Conservation (phyloP, 2,113 vertebrate species). For the Sebastes schlegelii region DNA sequence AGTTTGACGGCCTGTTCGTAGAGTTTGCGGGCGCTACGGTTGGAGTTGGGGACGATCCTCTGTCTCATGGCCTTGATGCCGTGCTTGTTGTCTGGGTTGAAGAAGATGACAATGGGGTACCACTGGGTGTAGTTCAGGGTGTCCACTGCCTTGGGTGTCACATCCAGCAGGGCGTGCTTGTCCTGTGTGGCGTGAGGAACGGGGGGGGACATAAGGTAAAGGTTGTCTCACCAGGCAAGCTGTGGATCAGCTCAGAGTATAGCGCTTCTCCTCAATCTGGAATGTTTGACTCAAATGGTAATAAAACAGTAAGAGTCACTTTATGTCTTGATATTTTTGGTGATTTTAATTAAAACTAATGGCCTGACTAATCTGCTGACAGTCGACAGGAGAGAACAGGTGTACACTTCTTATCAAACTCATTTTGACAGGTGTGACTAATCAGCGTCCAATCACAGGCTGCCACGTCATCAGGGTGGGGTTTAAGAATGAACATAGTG, state of each 20-base stretch:
- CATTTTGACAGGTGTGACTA: no score
- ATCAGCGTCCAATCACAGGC: no score
- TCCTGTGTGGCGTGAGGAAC: constrained; percentile 78
- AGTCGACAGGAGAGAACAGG: no score
- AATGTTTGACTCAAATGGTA: background rate
- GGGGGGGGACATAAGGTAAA: background rate
- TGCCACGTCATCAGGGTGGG: no score
- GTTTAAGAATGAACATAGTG: no score
- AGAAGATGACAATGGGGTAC: constrained; percentile 95
- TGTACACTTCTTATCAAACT: no score
- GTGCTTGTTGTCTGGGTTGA: constrained; percentile 93
- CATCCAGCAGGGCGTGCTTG: constrained; percentile 91
- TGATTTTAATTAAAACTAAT: no score
- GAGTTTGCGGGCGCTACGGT: constrained; percentile 91
- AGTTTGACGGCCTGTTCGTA: constrained; percentile 94
- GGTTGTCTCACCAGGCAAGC: background rate
- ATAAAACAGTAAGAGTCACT: background rate
- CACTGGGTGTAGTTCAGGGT: constrained; percentile 95
- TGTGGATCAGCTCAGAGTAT: background rate
- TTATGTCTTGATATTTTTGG: background rate
- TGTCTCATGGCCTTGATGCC: constrained; percentile 93
- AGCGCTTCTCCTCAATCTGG: background rate
- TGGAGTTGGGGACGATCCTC: constrained; percentile 88
- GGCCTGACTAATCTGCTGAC: no score
- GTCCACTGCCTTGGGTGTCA: constrained; percentile 95